Percentiles rank a stretch among this genome's conserved stretches.
phyloP scores from a whole-genome alignment of 1,140 invertebrate genomes.

The Lasaia peninsularis region DNA sequence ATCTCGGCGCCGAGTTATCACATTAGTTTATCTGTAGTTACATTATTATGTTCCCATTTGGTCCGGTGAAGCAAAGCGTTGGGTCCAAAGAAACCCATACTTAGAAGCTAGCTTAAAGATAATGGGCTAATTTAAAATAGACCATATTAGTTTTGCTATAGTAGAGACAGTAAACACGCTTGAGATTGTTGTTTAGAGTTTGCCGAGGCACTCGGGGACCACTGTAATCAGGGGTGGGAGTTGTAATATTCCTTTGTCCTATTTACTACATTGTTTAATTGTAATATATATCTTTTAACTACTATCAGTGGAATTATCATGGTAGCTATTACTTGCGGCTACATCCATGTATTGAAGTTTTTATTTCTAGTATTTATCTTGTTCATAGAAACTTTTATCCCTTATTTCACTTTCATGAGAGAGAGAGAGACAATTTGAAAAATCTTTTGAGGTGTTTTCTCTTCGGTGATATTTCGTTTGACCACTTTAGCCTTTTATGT shows the following conservation, averaged over 20 bases:
- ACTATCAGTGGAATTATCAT: slow-evolving; percentile 48
- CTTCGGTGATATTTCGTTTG: too few species aligned
- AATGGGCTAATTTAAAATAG: neutral
- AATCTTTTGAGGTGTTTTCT: too few species aligned
- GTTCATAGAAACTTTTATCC: slow-evolving; percentile 27
- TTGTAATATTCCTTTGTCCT: slow-evolving; percentile 67
- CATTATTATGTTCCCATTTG: too few species aligned
- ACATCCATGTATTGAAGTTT: too few species aligned
- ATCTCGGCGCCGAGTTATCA: too few species aligned
- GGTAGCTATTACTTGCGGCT: too few species aligned
- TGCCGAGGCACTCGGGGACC: slow-evolving; percentile 59
- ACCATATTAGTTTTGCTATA: neutral
- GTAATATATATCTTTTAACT: slow-evolving; percentile 57
- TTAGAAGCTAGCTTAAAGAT: neutral
- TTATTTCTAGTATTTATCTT: too few species aligned
- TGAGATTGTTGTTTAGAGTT: slow-evolving; percentile 11
- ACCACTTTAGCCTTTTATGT: neutral
- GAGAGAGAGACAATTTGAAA: too few species aligned
- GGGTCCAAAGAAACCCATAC: neutral
- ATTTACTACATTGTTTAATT: slow-evolving; percentile 58
- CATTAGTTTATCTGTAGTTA: too few species aligned
- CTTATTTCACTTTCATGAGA: too few species aligned
- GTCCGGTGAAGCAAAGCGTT: too few species aligned
- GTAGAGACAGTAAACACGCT: slow-evolving; percentile 1
- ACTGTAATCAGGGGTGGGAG: slow-evolving; percentile 51